These are phyloP conservation scores for Lagocephalus sceleratus DNA, from an alignment of 2,797 vertebrate species.

Conservation along the genomic window DNA sequence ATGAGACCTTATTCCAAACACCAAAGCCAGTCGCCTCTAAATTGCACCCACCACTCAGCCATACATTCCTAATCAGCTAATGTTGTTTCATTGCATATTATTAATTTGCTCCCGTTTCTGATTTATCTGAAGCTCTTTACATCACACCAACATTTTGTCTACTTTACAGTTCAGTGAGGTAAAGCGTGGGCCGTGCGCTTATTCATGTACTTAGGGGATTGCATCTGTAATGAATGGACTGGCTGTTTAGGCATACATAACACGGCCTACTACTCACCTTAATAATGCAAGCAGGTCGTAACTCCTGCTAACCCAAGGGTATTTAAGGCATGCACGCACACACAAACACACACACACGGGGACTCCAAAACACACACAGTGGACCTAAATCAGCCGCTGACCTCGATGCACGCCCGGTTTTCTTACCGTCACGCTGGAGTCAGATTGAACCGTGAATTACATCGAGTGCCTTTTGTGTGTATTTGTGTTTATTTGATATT, in stretches of 20 bases:
- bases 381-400: constrained; percentile 58
- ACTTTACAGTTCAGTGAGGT: constrained; percentile 65
- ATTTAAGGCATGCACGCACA: constrained; percentile 52
- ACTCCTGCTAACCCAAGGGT: constrained; percentile 74
- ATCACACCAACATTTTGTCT: constrained; percentile 74
- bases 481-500: constrained; percentile 7
- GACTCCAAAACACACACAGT: constrained; percentile 28
- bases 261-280: constrained; percentile 69
- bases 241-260: constrained; percentile 73
- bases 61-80: constrained; percentile 85
- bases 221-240: constrained; percentile 75
- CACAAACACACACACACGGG: constrained; percentile 18
- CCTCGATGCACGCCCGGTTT: constrained; percentile 54
- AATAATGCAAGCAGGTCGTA: constrained; percentile 75
- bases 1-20: constrained; percentile 80
- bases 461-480: constrained; percentile 9
- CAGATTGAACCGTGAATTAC: constrained; percentile 60
- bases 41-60: constrained; percentile 72
- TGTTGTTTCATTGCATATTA: constrained; percentile 81
- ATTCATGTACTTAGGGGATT: constrained; percentile 77
- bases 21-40: constrained; percentile 71
- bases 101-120: constrained; percentile 75
- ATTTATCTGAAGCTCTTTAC: constrained; percentile 72
- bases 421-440: constrained; percentile 53
- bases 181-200: constrained; percentile 47